Conservation (phyloP, 2,113 vertebrate genomes). For the Andinoacara biseriatus region DNA sequence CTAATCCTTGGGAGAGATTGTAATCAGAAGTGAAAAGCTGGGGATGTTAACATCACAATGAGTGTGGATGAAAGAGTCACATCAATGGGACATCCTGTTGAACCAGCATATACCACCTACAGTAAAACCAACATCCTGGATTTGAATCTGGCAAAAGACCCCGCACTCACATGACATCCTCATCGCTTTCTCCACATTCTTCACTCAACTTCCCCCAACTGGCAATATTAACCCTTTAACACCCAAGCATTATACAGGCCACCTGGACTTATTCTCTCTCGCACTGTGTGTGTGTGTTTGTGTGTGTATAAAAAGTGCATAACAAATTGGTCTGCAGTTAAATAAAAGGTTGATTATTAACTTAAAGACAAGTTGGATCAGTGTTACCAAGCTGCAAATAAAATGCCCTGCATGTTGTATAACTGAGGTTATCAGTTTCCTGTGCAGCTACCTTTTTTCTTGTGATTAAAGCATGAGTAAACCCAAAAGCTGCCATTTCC, state of each 20-base stretch:
- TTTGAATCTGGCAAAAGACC: slow-evolving; percentile 2
- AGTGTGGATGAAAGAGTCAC: neutral
- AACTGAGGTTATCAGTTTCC: neutral
- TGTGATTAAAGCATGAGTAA: neutral
- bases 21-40: neutral
- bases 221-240: neutral
- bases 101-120: neutral
- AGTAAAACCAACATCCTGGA: slow-evolving; percentile 39
- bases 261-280: too few relatives aligned
- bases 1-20: neutral
- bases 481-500: neutral
- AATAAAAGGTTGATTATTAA: neutral
- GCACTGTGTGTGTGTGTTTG: too few relatives aligned
- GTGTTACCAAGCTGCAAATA: neutral
- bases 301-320: too few relatives aligned
- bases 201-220: neutral
- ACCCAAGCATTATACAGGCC: too few relatives aligned
- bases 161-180: neutral
- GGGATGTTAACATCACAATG: neutral
- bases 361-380: neutral
- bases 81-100: slow-evolving; percentile 15
- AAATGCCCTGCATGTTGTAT: neutral
- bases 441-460: neutral
- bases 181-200: neutral
- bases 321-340: too few relatives aligned